Evolutionary conservation across 2,113 vertebrate species (phyloP), one percentile per base, ranked within the genome.

Genomic region (Notechis scutatus): DNA sequence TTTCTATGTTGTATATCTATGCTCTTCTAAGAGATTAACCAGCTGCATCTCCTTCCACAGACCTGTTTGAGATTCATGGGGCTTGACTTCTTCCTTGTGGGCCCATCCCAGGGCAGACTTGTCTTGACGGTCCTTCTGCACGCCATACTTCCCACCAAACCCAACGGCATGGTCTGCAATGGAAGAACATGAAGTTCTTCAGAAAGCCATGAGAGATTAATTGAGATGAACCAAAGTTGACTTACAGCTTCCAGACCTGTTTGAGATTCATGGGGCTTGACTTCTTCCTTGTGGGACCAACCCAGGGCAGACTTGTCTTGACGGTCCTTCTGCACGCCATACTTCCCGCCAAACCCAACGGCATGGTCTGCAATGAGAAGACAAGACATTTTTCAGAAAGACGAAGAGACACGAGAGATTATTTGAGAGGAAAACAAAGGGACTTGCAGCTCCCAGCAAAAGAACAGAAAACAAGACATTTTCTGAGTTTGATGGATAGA

Each of bases 261-360:
- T 42, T 98, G 97, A n/a, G 57, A 59, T 81, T 81, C 69, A 9
- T 81, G 69, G 6, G 10, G 95, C 2, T 96, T 94, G 50, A 95
- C 29, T 7, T 96, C 95, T 55, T 97, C 97, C 87, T 97, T 97
- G 85, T 97, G 96, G 20, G 95, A 96, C 97, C 97, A 97, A 59
- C 96, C 95, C 26, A 96, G 61, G 89, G 97, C 97, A 45, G 96
- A 96, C 91, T 97, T 98, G 97, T 98, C 98, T 92, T 98, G 98
- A 42, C 97, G 97, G 59, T 98, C 98, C 93, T 96, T 98, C 96
- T 99, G 98, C 14, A 98, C 97, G 0, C 98, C 98, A 0, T 97
- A 99, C 93, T 98, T 99, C 24, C 96, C 97, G 89, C 96, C 97
- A 85, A 97, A 97, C 47, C 96, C 97, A 90, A 96, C 57, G 0